Evolutionary conservation across 2,113 vertebrate species (phyloP).

Genomic region (Saccopteryx bilineata): DNA sequence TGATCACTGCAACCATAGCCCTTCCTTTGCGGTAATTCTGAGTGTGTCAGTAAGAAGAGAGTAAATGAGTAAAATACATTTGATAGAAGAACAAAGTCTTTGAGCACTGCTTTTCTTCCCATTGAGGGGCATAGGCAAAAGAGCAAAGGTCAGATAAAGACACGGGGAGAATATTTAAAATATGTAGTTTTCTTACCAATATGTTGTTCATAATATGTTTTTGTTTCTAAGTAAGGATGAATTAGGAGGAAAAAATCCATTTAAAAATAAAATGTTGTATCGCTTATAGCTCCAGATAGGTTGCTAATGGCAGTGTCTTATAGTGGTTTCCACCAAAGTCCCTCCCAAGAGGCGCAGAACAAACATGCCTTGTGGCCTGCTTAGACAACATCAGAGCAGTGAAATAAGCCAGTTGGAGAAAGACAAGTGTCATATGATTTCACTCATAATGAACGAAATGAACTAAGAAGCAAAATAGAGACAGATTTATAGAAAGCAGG

Average conservation of each 20-base stretch:
- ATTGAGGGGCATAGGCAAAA: background rate
- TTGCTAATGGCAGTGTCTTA: no score
- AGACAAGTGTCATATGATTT: no score
- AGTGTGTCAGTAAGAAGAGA: background rate
- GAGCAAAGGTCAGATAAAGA: background rate
- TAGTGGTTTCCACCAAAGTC: no score
- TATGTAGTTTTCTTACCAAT: background rate
- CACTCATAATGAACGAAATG: no score
- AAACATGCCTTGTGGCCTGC: no score
- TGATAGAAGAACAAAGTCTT: background rate
- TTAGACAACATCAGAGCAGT: no score
- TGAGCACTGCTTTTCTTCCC: background rate
- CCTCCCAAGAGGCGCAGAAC: no score
- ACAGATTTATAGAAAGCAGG: no score
- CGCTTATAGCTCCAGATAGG: no score
- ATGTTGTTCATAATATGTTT: background rate
- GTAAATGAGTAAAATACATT: background rate
- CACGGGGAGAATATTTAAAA: background rate
- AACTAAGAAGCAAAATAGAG: no score
- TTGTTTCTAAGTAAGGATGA: constrained; percentile 35
- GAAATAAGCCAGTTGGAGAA: no score
- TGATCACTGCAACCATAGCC: background rate
- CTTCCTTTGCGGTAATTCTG: background rate
- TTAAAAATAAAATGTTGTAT: background rate
- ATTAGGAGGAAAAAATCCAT: background rate